Evolutionary conservation across 1,140 invertebrate species (phyloP).

Genomic region (Halyomorpha halys): DNA sequence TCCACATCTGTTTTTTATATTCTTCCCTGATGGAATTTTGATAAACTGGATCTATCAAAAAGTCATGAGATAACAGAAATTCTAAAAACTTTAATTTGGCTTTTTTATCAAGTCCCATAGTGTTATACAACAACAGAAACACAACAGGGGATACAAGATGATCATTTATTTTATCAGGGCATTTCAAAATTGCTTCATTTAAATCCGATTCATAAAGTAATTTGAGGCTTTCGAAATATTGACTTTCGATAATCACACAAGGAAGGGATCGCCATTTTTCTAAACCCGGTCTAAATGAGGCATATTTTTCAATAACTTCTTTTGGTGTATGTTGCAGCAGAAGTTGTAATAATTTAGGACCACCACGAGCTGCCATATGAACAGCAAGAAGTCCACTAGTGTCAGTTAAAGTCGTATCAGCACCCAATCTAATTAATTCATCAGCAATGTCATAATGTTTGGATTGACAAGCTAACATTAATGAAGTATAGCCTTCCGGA

Average conservation of each 20-base stretch:
- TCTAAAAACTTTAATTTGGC: slow-evolving; percentile 10
- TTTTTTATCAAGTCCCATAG: neutral
- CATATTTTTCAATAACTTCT: slow-evolving; percentile 11
- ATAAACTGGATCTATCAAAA: slow-evolving; percentile 3
- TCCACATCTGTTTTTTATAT: too few relatives aligned
- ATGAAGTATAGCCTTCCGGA: slow-evolving; percentile 3
- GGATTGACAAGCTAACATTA: slow-evolving; percentile 15
- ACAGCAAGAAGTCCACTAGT: slow-evolving; percentile 3
- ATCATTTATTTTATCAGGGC: slow-evolving; percentile 5
- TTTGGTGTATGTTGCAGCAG: slow-evolving; percentile 6
- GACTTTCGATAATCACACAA: slow-evolving; percentile 13
- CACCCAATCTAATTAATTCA: slow-evolving; percentile 8
- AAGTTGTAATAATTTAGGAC: slow-evolving; percentile 7
- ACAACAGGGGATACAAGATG: slow-evolving; percentile 4
- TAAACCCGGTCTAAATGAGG: neutral
- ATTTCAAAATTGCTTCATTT: slow-evolving; percentile 6
- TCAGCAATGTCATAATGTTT: slow-evolving; percentile 10
- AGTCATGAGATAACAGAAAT: slow-evolving; percentile 3
- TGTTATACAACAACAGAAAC: neutral
- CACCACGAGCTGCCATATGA: slow-evolving; percentile 16
- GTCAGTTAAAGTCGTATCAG: slow-evolving; percentile 14
- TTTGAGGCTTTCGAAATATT: slow-evolving; percentile 7
- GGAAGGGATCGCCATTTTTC: neutral
- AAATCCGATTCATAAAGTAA: slow-evolving; percentile 1
- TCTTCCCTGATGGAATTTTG: neutral